Evolutionary conservation across 2,888 invertebrate genomes (phyloP), one percentile per base, ranked within the genome.

Genomic region (Aphrophora alni): DNA sequence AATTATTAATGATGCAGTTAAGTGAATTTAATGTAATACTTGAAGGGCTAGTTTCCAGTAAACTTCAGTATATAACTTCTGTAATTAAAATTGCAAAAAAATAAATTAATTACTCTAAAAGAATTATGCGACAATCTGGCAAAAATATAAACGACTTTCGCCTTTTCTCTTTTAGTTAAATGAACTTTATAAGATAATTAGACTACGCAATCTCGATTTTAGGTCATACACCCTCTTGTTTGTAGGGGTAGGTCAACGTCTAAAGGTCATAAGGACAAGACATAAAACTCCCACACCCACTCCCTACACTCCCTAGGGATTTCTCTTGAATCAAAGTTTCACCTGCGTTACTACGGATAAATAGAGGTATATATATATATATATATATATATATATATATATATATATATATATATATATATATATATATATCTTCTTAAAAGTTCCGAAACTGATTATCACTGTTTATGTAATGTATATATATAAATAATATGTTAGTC

Each of bases 201-300:
- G n/a, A 21, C 10, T 8, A 44, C 44, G 3, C 44, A 2, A 21
- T n/a, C 21, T 59, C 1, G 21, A 1, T 59, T 59, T 2, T 59
- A 59, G 21, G 59, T 1, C 59, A 21, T 21, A 4, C 21, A 5
- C 44, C 44, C 59, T 33, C 59, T 14, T 21, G 59, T 59, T 5
- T 59, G 59, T 59, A 59, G 59, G 59, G 59, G 59, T 59, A 59
- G 59, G 59, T 59, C 59, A 59, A 59, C 59, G 59, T 21, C 59
- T 59, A 59, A 59, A 59, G 59, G 59, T 59, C 59, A 59, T 12
- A 21, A 21, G 21, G 5, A n/a, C 59, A 44, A 17, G 12, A 14
- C 10, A 12, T 44, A 33, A 5, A 2, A 44, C 12, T 44, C 10
- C 33, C 33, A 33, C 10, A 33, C 33, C 10, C n/a, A n/a, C n/a